These are phyloP conservation scores for Galeopterus variegatus DNA, from an alignment of 2,113 vertebrate species.

Conservation along the genomic window DNA sequence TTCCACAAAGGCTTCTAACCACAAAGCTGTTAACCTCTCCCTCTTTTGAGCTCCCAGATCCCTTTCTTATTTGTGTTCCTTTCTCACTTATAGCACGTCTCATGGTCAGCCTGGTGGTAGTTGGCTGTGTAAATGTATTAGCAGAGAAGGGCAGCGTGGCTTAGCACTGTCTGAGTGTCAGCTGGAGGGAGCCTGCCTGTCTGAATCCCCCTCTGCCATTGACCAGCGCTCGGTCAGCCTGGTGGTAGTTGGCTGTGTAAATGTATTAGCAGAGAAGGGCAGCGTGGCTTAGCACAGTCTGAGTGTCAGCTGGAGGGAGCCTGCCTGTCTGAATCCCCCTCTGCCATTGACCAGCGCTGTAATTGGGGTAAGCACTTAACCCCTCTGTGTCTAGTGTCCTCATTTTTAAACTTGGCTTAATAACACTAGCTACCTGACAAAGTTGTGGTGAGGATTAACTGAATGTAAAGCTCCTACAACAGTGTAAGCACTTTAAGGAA, in stretches of 20 bases:
- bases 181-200: neutral
- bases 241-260: neutral
- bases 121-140: neutral
- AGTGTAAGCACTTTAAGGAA: neutral
- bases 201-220: neutral
- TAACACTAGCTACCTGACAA: neutral
- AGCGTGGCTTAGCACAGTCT: neutral
- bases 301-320: neutral
- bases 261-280: neutral
- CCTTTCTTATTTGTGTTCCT: neutral
- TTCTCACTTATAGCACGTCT: neutral
- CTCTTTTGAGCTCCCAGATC: neutral
- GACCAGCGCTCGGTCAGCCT: neutral
- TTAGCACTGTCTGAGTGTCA: accelerated
- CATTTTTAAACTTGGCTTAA: neutral
- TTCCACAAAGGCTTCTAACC: neutral
- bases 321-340: neutral
- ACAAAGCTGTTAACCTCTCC: neutral
- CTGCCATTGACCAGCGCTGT: neutral
- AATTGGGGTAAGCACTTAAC: neutral
- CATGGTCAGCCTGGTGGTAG: neutral
- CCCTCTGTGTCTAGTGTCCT: neutral
- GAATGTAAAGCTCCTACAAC: neutral
- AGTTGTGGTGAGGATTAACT: neutral
- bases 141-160: neutral